Evolutionary conservation across 1,140 invertebrate species (phyloP).

Genomic region (Drosophila oshimai): DNA sequence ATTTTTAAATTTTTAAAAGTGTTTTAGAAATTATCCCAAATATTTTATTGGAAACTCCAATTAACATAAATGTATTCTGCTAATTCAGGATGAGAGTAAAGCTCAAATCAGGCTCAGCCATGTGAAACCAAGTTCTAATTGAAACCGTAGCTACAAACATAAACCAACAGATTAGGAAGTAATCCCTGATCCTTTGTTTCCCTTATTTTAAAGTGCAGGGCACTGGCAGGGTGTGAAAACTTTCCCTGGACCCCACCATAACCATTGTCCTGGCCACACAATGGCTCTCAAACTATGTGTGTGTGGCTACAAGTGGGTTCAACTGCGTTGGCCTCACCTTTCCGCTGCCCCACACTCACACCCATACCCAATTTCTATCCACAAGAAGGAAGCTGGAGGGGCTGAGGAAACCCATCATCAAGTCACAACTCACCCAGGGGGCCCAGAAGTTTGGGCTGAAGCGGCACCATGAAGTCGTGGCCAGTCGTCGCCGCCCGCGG

Average conservation of each 20-base stretch:
- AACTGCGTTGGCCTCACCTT: constrained; percentile 42
- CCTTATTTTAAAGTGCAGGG: neutral
- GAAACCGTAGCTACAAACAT: neutral
- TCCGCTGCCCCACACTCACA: neutral
- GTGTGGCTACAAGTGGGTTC: constrained; percentile 54
- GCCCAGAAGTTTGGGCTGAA: constrained; percentile 86
- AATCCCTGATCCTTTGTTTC: no score
- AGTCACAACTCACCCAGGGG: constrained; percentile 75
- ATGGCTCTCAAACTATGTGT: constrained; percentile 45
- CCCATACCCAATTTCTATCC: constrained; percentile 50
- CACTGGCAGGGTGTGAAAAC: constrained; percentile 7
- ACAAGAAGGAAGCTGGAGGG: neutral
- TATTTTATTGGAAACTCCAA: no score
- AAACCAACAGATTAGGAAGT: neutral
- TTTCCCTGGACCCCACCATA: constrained; percentile 8
- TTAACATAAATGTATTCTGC: no score
- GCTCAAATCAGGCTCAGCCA: no score
- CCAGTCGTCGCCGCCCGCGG: constrained; percentile 87
- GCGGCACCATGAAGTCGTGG: constrained; percentile 86
- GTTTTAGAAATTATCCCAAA: no score
- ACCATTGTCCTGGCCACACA: constrained; percentile 38
- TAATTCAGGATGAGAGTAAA: no score
- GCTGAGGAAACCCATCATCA: constrained; percentile 29
- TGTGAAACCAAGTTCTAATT: no score
- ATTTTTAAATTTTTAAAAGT: no score